Percentiles rank a stretch among this genome's conserved stretches.
Evolutionary conservation across 1,140 invertebrate species (phyloP).

Genomic region (Steinernema feltiae): DNA sequence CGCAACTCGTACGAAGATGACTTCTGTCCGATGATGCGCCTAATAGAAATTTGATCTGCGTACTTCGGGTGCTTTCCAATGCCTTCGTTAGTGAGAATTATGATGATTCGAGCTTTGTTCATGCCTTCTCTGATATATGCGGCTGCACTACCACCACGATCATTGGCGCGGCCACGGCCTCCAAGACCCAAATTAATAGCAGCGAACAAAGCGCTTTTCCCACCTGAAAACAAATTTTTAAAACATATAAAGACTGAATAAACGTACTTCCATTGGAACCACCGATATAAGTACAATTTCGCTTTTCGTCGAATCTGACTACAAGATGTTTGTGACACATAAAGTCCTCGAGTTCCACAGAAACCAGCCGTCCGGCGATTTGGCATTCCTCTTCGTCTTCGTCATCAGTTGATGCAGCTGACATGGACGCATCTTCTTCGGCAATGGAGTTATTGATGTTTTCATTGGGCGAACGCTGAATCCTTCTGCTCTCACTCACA

Average conservation of each 20-base stretch:
- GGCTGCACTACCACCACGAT: constrained; percentile 31
- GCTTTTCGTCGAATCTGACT: constrained; percentile 26
- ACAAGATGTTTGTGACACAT: constrained; percentile 36
- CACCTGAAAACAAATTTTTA: constrained; percentile 25
- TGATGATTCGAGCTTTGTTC: constrained; percentile 20
- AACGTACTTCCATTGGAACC: constrained; percentile 39
- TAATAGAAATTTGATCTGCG: neutral
- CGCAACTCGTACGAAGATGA: neutral
- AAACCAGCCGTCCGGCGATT: constrained; percentile 25
- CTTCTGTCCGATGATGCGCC: neutral
- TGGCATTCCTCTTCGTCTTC: neutral
- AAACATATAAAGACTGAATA: neutral
- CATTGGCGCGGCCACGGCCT: constrained; percentile 30
- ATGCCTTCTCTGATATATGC: constrained; percentile 35
- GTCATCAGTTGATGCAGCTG: neutral
- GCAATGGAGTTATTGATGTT: neutral
- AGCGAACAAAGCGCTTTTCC: constrained; percentile 41
- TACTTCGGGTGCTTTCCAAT: neutral
- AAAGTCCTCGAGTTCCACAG: constrained; percentile 30
- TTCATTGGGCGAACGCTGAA: neutral
- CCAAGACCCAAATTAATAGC: constrained; percentile 41
- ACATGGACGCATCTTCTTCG: neutral
- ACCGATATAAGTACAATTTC: constrained; percentile 39
- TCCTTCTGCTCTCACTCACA: too few relatives aligned
- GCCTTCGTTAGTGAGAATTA: neutral